Base-by-base conservation (phyloP, 53 echinoderm and acorn worm species). In the Arbacia lixula region DNA sequence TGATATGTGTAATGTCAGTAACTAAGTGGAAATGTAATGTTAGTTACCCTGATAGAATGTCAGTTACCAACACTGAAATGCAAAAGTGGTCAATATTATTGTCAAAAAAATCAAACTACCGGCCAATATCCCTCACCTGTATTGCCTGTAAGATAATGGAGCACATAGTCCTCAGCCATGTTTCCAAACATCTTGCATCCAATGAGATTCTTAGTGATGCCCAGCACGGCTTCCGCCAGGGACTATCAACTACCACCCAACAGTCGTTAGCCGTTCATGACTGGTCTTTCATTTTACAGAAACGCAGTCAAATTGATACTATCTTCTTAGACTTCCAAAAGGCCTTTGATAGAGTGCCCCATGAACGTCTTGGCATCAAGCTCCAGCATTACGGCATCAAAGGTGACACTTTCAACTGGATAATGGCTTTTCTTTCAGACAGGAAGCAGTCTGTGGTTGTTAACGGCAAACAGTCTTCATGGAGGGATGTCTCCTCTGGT, bases 251-350 rank as follows among this genome's bases (percentile, higher is more conserved):
- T 19, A 36, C 24, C 36, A 77, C 78, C 57, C 78, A 77, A 77
- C 60, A 56, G 19, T 29, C 72, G 46, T 71, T 50, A 46, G 25
- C 34, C 46, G 36, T 72, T 1, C 72, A 72, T 29, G 72, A 72
- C 50, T 72, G 72, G 53, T 51, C 72, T 30, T 72, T 32, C 25
- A 25, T 52, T 27, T 19, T 72, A 12, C 72, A 71, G 6, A 71
- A 71, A 40, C 72, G 72, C 20, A 25, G 72, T 6, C 72, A 71
- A 26, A 50, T 71, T 71, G 72, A 71, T 71, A 28, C 50, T 4
- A 26, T 49, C 72, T 71, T 71, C 72, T 17, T 71, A 26, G 72
- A 71, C 41, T 71, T 71, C 72, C 72, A 71, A 50, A 71, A 71
- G 72, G 72, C 72, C 3, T 71, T 71, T 49, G 72, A 71, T 27